phyloP scores from a whole-genome alignment of 2,888 invertebrate species.

The Athalia cordata region DNA sequence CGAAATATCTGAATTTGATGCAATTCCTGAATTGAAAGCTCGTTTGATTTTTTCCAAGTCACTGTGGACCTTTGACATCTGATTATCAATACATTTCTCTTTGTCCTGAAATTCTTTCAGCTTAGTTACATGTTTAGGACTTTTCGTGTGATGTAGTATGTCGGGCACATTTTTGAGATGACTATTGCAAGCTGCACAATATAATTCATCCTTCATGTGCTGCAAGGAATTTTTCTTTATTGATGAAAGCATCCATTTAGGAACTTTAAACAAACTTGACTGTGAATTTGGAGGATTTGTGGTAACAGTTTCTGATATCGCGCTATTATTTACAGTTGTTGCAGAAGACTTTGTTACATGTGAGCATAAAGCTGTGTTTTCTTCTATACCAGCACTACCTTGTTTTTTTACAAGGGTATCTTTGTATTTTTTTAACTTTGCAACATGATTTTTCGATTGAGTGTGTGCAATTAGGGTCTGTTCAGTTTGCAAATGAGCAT shows the following conservation, averaged over 20 bases:
- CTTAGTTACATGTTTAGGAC: neutral
- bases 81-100: neutral
- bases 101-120: neutral
- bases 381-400: neutral
- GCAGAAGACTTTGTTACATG: neutral
- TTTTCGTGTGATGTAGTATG: conserved; percentile 2
- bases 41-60: neutral
- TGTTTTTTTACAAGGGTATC: neutral
- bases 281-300: neutral
- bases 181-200: conserved; percentile 9
- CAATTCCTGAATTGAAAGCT: neutral
- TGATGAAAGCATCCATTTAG: conserved; percentile 1
- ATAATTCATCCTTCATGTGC: conserved; percentile 30
- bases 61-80: neutral
- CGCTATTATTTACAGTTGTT: neutral
- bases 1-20: neutral
- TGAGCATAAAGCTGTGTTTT: neutral
- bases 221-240: neutral
- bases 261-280: conserved; percentile 6
- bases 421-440: neutral
- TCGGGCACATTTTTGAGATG: neutral
- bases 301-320: neutral
- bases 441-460: neutral
- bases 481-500: neutral
- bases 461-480: neutral